These are phyloP conservation scores for Yasuhikotakia modesta DNA, from an alignment of 2,797 vertebrate species.

Conservation along the genomic window DNA sequence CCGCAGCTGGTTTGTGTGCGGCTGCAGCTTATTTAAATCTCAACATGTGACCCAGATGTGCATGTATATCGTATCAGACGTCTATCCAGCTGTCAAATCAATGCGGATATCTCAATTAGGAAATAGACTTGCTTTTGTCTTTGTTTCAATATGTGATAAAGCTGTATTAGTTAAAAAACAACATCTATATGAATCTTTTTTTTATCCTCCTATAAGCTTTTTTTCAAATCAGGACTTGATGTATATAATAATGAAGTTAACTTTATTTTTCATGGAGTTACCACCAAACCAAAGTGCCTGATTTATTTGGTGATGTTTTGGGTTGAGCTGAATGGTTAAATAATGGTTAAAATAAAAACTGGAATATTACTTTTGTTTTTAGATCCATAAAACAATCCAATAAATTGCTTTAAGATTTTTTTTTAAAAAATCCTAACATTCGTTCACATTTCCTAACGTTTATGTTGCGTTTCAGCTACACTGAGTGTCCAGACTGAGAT, in stretches of 20 bases:
- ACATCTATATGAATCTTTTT: background rate
- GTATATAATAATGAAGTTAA: too few species aligned
- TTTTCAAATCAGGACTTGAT: too few species aligned
- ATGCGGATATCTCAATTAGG: background rate
- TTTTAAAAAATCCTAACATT: too few species aligned
- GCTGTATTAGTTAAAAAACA: background rate
- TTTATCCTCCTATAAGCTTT: too few species aligned
- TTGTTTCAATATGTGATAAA: background rate
- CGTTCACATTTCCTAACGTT: too few species aligned
- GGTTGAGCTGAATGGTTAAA: background rate
- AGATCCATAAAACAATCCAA: background rate
- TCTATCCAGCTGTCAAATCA: background rate
- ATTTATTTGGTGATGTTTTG: too few species aligned
- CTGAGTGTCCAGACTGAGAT: background rate
- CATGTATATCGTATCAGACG: background rate
- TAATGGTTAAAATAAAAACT: background rate
- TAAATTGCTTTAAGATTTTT: background rate
- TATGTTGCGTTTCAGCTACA: slow-evolving; percentile 2
- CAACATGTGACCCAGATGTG: slow-evolving; percentile 2
- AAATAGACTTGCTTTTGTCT: background rate
- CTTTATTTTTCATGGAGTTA: too few species aligned
- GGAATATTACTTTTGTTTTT: background rate
- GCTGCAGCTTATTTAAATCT: background rate
- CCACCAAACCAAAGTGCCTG: too few species aligned
- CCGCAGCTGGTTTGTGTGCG: background rate